Evolutionary conservation across 92 coral and sea anemone genomes (phyloP), one percentile per base, ranked within the genome.

Genomic region (Parazoanthus swiftii): DNA sequence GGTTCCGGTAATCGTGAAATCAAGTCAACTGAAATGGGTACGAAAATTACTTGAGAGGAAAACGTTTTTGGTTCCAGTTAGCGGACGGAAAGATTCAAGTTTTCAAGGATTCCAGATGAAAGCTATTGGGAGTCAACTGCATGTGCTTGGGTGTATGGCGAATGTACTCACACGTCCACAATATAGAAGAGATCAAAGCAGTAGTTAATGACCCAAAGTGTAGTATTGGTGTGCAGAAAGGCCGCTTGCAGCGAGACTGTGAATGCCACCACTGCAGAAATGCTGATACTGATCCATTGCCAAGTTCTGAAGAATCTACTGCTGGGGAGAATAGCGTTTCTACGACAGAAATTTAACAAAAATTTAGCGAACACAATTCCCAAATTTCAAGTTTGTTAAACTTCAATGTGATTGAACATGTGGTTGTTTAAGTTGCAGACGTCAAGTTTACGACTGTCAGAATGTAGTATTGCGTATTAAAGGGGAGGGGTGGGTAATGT

Each of bases 191-290:
- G 26, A 43, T 95, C 98, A 77, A 94, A 91, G 81, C 88, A 77
- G 86, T 95, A 95, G 85, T 95, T 93, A 36, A 93, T 63, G 43
- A 93, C 83, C 98, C 98, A 95, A 11, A 95, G 86, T 20, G 85
- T 46, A 15, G 91, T 89, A 86, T 86, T 80, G 73, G 93, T 90
- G 84, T 95, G 98, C 56, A 95, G 81, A 65, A 95, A 82, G 0
- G 98, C 93, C 38, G 98, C 96, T 85, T 95, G 98, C 16, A 95
- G 89, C 3, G 89, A 84, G 2, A 95, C 71, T 14, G 94, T 93
- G 56, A 93, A 81, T 43, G 95, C 74, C 54, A 90, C 84, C 68
- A 95, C 71, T 13, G 93, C 94, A 8, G 96, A 92, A 37, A 88
- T 74, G 11, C 68, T 81, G 50, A 91, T 90, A 33, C 91, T 91